phyloP scores from a whole-genome alignment of 2,797 vertebrate species.

The Anableps anableps region DNA sequence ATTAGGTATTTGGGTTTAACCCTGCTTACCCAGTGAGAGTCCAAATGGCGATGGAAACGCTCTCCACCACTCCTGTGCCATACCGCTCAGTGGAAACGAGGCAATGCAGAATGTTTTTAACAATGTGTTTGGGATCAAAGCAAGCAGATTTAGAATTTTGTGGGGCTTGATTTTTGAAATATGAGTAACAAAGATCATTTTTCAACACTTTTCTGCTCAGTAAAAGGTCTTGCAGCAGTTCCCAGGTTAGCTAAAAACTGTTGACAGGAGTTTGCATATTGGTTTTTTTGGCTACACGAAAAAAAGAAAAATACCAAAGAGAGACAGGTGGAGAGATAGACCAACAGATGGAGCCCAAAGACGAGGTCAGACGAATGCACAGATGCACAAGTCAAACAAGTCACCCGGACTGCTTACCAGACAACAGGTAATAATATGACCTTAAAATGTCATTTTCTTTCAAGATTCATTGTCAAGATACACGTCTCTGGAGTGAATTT shows the following conservation, averaged over 20 bases:
- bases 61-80: too few relatives aligned
- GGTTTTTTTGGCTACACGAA: constrained; percentile 23
- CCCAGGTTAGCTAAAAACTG: constrained; percentile 24
- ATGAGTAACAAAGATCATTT: constrained; percentile 26
- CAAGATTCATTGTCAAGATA: background rate
- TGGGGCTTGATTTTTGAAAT: constrained; percentile 10
- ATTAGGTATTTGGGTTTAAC: too few relatives aligned
- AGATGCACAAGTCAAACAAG: constrained; percentile 34
- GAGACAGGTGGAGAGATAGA: constrained; percentile 60
- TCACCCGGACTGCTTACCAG: constrained; percentile 44
- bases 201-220: constrained; percentile 30
- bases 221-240: constrained; percentile 35
- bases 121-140: background rate
- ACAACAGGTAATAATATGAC: constrained; percentile 59
- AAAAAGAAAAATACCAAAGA: constrained; percentile 21
- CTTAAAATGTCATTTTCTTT: constrained; percentile 28
- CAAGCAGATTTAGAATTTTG: background rate
- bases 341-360: constrained; percentile 67
- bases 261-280: constrained; percentile 23
- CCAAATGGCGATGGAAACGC: too few relatives aligned
- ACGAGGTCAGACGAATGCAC: constrained; percentile 63
- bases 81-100: too few relatives aligned
- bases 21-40: too few relatives aligned
- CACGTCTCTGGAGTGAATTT: background rate
- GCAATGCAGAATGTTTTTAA: too few relatives aligned